Evolutionary conservation across 2,113 vertebrate genomes (phyloP).

Genomic region (Micromys minutus): DNA sequence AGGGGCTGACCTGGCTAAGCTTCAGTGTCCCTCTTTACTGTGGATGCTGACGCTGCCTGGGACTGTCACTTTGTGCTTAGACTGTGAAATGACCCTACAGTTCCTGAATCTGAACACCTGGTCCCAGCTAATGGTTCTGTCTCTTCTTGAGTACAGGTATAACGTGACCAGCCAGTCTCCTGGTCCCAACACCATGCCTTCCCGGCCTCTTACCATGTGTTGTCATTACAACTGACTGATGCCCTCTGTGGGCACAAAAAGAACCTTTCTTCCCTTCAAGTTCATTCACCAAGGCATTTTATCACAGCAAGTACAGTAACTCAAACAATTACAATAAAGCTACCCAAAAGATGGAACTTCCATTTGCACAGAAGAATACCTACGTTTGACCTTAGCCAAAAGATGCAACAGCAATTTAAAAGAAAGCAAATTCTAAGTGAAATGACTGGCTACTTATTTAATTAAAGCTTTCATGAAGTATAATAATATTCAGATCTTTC

Average conservation of each 20-base stretch:
- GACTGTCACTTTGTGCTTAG: neutral
- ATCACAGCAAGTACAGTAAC: neutral
- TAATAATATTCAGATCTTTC: constrained; percentile 10
- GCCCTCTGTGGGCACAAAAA: neutral
- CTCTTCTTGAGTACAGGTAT: neutral
- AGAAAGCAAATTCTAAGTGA: constrained; percentile 13
- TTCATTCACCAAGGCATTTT: neutral
- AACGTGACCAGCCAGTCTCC: neutral
- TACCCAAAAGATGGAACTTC: neutral
- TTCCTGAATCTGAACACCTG: neutral
- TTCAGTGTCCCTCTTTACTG: neutral
- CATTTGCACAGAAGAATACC: neutral
- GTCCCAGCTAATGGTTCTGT: neutral
- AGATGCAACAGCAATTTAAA: neutral
- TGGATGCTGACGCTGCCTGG: neutral
- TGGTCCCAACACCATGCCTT: neutral
- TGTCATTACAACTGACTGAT: too few relatives aligned
- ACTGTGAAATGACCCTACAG: neutral
- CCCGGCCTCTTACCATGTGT: neutral
- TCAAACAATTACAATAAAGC: neutral
- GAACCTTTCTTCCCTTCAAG: too few relatives aligned
- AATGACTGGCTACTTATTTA: neutral
- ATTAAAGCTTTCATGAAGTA: neutral
- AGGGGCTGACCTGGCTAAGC: neutral
- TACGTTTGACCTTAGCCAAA: neutral